phyloP scores from a whole-genome alignment of 2,888 invertebrate genomes.

The Lepidochitona cinerea region DNA sequence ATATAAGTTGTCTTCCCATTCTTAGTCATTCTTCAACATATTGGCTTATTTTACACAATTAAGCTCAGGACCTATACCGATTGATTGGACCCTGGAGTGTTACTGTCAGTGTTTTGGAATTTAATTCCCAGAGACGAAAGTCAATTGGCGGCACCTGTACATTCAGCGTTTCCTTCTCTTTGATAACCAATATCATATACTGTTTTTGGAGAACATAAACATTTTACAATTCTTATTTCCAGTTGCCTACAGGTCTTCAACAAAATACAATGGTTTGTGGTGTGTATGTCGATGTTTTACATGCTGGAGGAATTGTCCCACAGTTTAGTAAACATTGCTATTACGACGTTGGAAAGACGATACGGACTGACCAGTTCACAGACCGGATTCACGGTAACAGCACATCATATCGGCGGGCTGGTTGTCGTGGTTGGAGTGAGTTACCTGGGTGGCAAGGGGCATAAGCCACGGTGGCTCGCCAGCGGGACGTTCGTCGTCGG shows the following conservation, averaged over 20 bases:
- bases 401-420: constrained; percentile 50
- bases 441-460: constrained; percentile 34
- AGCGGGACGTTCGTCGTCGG: constrained; percentile 82
- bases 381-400: constrained; percentile 48
- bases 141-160: not conserved
- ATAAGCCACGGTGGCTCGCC: constrained; percentile 78
- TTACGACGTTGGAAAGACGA: constrained; percentile 50
- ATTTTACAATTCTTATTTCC: not conserved
- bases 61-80: not conserved
- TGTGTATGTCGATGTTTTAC: constrained; percentile 33
- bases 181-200: too few species aligned
- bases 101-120: not conserved
- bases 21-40: too few species aligned
- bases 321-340: constrained; percentile 45
- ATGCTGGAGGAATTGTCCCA: constrained; percentile 47
- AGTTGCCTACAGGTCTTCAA: constrained; percentile 18
- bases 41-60: too few species aligned
- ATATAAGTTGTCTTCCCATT: too few species aligned
- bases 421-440: constrained; percentile 43
- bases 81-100: too few species aligned
- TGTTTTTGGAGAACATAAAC: too few species aligned
- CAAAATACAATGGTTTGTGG: constrained; percentile 29
- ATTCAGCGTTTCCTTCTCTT: not conserved
- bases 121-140: not conserved
- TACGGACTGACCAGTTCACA: constrained; percentile 45